Conservation (phyloP, 1,140 invertebrate genomes). For the Ceratoteleas bidentatus region DNA sequence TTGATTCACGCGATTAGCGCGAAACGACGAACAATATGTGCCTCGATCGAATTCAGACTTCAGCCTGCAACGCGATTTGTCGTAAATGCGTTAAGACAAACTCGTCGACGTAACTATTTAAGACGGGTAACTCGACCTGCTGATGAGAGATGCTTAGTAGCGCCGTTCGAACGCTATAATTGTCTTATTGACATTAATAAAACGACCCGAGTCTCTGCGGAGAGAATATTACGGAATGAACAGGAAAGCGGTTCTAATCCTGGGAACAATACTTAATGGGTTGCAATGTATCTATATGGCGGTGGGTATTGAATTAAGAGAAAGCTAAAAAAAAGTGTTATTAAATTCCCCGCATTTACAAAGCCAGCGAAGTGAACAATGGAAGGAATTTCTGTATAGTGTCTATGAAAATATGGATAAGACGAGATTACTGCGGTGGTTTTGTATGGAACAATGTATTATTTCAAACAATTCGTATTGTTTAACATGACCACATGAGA, state of each 20-base stretch:
- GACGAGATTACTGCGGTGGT: too few species aligned
- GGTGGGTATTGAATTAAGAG: conserved; percentile 19
- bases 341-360: too few species aligned
- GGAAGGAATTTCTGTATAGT: too few species aligned
- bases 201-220: conserved; percentile 69
- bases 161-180: conserved; percentile 72
- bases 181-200: conserved; percentile 80
- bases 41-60: too few species aligned
- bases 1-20: too few species aligned
- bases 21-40: too few species aligned
- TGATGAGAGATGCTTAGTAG: conserved; percentile 69
- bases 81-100: conserved; percentile 46
- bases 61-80: not conserved
- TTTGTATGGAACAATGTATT: too few species aligned
- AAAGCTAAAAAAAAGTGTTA: not conserved
- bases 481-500: too few species aligned
- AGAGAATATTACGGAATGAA: conserved; percentile 53
- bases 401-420: too few species aligned
- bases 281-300: conserved; percentile 51
- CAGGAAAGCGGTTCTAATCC: conserved; percentile 31
- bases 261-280: conserved; percentile 59
- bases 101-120: conserved; percentile 62
- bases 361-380: too few species aligned
- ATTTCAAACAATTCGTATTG: too few species aligned
- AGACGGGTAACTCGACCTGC: conserved; percentile 66